A percentile compares a stretch with the other conserved stretches of the same genome.
These are phyloP conservation scores for Tenthredo mesomela DNA, from an alignment of 2,888 invertebrate species.

Conservation along the genomic window DNA sequence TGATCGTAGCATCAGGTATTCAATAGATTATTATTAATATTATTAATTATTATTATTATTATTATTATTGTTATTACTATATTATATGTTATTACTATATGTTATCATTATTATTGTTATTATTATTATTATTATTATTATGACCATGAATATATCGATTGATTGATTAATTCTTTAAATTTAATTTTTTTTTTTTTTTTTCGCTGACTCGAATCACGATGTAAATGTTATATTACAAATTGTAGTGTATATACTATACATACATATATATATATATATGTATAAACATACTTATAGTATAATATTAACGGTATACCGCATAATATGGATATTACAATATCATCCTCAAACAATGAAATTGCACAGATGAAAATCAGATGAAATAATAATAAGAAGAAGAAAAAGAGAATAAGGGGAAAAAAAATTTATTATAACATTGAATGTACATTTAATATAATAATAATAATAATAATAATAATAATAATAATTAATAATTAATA, in stretches of 20 bases:
- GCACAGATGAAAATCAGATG: too few relatives aligned
- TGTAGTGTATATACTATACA: not conserved
- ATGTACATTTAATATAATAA: not conserved
- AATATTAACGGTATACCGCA: not conserved
- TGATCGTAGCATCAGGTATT: not conserved
- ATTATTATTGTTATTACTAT: too few relatives aligned
- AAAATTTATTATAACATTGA: not conserved
- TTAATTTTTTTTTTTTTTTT: not conserved
- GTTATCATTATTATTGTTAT: not conserved
- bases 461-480: not conserved
- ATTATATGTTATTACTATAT: not conserved
- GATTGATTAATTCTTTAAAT: not conserved
- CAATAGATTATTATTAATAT: not conserved
- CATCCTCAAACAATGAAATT: not conserved
- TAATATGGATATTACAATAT: not conserved
- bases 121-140: not conserved
- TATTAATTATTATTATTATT: not conserved
- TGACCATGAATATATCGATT: not conserved
- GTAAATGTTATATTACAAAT: not conserved
- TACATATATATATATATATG: not conserved
- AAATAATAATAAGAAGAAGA: too few relatives aligned
- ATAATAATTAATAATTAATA: conserved; percentile 6
- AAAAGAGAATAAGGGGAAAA: not conserved
- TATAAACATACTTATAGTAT: too few relatives aligned
- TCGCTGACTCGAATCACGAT: not conserved